A percentile compares a stretch with the other conserved stretches of the same genome.
phyloP scores from a whole-genome alignment of 2,888 invertebrate species.

The Idaea straminata region DNA sequence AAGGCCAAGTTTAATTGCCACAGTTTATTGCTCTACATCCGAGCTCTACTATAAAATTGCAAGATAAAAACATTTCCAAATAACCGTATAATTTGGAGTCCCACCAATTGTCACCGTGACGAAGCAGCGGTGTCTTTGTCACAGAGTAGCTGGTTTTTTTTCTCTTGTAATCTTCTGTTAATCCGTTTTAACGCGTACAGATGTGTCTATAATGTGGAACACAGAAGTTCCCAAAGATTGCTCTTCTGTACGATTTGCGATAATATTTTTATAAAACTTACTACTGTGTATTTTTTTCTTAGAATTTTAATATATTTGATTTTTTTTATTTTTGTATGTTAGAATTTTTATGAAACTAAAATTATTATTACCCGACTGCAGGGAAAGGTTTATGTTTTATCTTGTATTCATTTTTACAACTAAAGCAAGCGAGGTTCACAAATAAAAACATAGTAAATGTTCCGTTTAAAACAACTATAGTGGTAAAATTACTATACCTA shows the following conservation, averaged over 20 bases:
- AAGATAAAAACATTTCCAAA: constrained; percentile 42
- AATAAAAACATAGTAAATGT: background rate
- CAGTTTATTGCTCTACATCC: constrained; percentile 20
- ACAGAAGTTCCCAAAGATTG: constrained; percentile 43
- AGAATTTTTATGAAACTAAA: too few relatives aligned
- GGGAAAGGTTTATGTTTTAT: too few relatives aligned
- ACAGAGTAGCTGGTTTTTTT: constrained; percentile 52
- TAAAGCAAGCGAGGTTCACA: background rate
- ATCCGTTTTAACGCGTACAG: constrained; percentile 78
- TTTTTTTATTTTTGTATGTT: too few relatives aligned
- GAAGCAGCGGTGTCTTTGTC: constrained; percentile 73
- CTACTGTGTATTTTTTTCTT: background rate
- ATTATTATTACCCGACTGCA: too few relatives aligned
- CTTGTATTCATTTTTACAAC: too few relatives aligned
- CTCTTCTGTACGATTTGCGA: constrained; percentile 26
- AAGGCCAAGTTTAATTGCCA: background rate
- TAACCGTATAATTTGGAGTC: constrained; percentile 68
- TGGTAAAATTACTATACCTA: background rate
- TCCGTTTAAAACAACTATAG: too few relatives aligned
- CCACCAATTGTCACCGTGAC: constrained; percentile 74
- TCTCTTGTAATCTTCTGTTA: constrained; percentile 71
- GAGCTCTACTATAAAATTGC: constrained; percentile 3
- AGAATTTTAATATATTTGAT: too few relatives aligned
- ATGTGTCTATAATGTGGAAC: constrained; percentile 57
- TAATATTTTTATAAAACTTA: constrained; percentile 12